Evolutionary conservation across 2,113 vertebrate genomes (phyloP).

Genomic region (Abramis brama): DNA sequence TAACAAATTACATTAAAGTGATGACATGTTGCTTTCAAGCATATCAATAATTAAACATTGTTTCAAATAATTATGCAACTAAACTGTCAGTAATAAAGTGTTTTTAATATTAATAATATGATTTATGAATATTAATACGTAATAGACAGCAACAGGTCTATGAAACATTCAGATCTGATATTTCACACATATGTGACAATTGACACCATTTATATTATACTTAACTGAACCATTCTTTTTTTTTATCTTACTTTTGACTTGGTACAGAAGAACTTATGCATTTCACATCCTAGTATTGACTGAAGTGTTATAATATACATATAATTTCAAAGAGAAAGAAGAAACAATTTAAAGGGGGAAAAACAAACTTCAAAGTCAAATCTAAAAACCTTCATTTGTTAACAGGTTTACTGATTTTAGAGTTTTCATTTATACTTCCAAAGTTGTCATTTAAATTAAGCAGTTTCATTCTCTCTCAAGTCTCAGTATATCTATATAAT

Average conservation of each 20-base stretch:
- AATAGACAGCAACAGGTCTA: not conserved
- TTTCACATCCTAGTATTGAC: not conserved
- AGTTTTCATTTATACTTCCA: not conserved
- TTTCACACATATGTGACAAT: not conserved
- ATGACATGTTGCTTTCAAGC: not conserved
- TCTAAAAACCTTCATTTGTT: not conserved
- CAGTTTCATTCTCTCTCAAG: not conserved
- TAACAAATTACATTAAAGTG: not conserved
- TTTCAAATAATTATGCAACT: not conserved
- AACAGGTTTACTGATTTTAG: not conserved
- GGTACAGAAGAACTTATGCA: not conserved
- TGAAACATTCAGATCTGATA: not conserved
- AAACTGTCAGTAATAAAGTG: not conserved
- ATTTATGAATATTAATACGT: not conserved
- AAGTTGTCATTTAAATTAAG: not conserved
- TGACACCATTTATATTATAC: not conserved
- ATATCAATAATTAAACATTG: not conserved
- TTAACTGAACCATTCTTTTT: not conserved
- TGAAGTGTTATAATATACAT: not conserved
- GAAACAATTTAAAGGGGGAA: not conserved
- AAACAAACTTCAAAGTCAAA: not conserved
- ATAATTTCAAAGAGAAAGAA: not conserved
- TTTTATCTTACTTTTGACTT: not conserved
- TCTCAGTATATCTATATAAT: too few relatives aligned
- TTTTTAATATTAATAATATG: not conserved